A percentile compares a stretch with the other conserved stretches of the same genome.
phyloP scores from a whole-genome alignment of 2,888 invertebrate species.

The Trichopoda pennipes region DNA sequence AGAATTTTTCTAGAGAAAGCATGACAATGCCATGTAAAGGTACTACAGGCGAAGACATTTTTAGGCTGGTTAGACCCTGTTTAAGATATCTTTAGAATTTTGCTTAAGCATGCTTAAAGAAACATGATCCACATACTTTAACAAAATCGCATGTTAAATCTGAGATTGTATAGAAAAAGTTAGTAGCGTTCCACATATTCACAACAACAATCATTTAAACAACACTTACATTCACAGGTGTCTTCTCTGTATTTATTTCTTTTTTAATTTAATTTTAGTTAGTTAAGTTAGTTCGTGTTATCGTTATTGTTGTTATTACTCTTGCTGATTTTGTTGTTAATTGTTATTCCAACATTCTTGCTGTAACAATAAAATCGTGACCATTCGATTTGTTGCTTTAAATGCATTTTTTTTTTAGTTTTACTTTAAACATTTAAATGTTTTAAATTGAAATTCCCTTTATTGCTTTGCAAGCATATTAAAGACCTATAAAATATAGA shows the following conservation, averaged over 20 bases:
- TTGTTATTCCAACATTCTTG: constrained; percentile 59
- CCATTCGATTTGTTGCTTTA: constrained; percentile 46
- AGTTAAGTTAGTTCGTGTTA: not conserved
- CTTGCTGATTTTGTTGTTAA: constrained; percentile 26
- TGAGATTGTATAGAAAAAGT: too few species aligned
- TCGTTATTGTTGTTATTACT: not conserved
- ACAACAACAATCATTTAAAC: constrained; percentile 10
- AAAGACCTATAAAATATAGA: too few species aligned
- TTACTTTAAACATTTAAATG: constrained; percentile 13
- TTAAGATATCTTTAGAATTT: too few species aligned
- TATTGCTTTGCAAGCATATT: not conserved
- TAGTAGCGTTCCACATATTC: constrained; percentile 15
- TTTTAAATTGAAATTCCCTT: not conserved
- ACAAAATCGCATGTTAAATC: not conserved
- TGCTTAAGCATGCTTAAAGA: too few species aligned
- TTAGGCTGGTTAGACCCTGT: too few species aligned
- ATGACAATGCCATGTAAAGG: too few species aligned
- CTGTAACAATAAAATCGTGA: constrained; percentile 67
- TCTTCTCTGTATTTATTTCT: constrained; percentile 48
- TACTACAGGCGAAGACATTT: too few species aligned
- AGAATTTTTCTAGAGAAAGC: too few species aligned
- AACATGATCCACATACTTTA: too few species aligned
- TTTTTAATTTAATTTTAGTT: constrained; percentile 25
- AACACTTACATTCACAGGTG: constrained; percentile 64
- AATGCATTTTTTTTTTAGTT: not conserved